A percentile compares a stretch with the other conserved stretches of the same genome.
phyloP scores from a whole-genome alignment of 2,113 vertebrate genomes.

The Myrmecophaga tridactyla region DNA sequence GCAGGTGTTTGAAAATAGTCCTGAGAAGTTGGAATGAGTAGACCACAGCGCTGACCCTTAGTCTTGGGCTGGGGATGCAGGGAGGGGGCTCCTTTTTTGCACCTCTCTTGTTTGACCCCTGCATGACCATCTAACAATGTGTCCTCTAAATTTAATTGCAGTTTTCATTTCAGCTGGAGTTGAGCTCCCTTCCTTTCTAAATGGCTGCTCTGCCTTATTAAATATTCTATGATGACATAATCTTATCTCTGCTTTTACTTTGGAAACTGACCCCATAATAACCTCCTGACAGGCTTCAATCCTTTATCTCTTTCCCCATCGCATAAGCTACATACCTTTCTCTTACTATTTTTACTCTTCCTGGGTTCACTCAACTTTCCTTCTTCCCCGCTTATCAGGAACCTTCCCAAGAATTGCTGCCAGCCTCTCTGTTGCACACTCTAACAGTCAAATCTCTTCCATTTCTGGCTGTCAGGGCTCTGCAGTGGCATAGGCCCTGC shows the following conservation, averaged over 20 bases:
- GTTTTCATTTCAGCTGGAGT: not conserved
- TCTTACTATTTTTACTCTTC: not conserved
- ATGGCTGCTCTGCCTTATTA: not conserved
- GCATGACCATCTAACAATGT: too few species aligned
- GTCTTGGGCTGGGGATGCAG: not conserved
- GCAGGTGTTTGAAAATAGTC: not conserved
- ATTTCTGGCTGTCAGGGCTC: not conserved
- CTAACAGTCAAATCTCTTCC: not conserved
- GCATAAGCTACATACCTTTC: not conserved
- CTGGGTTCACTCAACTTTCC: not conserved
- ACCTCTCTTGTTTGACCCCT: rapidly evolving
- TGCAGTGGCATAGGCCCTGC: not conserved
- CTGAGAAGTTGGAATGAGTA: not conserved
- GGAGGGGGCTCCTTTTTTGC: not conserved
- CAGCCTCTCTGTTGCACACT: not conserved
- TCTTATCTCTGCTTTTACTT: slow-evolving; percentile 61
- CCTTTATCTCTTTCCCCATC: slow-evolving; percentile 39
- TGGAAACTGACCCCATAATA: slow-evolving; percentile 49
- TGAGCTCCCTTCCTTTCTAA: not conserved
- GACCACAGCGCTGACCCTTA: rapidly evolving
- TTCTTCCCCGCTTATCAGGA: not conserved
- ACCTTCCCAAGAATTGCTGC: not conserved
- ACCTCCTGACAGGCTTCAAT: slow-evolving; percentile 62
- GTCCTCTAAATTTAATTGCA: not conserved
- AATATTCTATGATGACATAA: not conserved